Percentiles rank a stretch among this genome's conserved stretches.
Conservation (phyloP, 2,113 vertebrate genomes). For the Plectropomus leopardus region DNA sequence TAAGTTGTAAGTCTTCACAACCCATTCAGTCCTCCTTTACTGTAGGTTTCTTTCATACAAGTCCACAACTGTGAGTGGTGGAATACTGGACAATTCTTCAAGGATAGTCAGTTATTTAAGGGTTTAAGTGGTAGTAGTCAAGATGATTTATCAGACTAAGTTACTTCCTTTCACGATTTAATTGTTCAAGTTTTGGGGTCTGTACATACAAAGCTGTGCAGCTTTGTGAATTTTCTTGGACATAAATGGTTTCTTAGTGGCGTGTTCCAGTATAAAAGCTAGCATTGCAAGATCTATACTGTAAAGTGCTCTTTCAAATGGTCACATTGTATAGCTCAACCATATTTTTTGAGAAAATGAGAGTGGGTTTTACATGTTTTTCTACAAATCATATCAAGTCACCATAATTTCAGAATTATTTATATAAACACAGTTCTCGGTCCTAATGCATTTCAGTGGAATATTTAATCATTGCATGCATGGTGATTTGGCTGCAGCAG, state of each 20-base stretch:
- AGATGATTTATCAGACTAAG: conserved; percentile 28
- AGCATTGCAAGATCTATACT: neutral
- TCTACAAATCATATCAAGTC: neutral
- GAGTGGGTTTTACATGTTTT: neutral
- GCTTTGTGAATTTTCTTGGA: neutral
- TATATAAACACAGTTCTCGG: neutral
- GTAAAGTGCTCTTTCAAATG: neutral
- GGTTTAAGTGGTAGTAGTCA: conserved; percentile 19
- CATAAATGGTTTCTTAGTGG: neutral
- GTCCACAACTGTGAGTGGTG: too few relatives aligned
- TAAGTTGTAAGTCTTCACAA: conserved; percentile 15
- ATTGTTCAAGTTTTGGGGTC: neutral
- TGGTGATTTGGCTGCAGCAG: neutral
- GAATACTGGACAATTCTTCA: conserved; percentile 34
- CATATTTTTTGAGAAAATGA: neutral
- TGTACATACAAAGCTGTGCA: neutral
- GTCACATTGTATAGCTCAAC: neutral
- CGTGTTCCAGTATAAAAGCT: conserved; percentile 7
- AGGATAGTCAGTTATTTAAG: conserved; percentile 22
- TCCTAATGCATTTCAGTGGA: neutral
- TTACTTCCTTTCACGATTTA: conserved; percentile 22
- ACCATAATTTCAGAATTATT: neutral
- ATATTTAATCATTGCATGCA: neutral
- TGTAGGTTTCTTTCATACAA: conserved; percentile 12
- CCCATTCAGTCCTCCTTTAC: neutral